Evolutionary conservation across 2,888 invertebrate genomes (phyloP).

Genomic region (Temnothorax rugatulus): DNA sequence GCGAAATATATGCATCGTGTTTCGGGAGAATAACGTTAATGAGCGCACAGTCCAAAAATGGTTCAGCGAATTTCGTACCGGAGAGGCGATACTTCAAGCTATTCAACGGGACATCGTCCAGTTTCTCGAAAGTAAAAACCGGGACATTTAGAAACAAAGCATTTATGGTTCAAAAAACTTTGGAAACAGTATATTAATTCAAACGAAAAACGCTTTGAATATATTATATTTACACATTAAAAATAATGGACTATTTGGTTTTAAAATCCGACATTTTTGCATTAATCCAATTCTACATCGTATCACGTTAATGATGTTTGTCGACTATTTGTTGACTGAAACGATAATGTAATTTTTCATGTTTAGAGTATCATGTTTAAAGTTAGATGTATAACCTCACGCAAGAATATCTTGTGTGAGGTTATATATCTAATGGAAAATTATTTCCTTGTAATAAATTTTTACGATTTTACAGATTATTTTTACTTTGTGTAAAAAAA

Average conservation of each 20-base stretch:
- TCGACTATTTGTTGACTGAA: not conserved
- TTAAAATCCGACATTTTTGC: not conserved
- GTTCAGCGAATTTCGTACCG: not conserved
- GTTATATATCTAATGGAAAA: not conserved
- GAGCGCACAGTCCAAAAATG: not conserved
- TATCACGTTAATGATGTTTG: not conserved
- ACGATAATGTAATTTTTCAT: not conserved
- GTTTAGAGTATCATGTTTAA: no score
- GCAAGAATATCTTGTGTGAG: not conserved
- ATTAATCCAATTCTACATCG: not conserved
- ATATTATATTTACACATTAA: not conserved
- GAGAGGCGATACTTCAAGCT: not conserved
- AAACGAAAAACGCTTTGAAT: not conserved
- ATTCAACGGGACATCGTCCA: not conserved
- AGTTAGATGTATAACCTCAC: no score
- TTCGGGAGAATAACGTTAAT: not conserved
- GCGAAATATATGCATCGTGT: not conserved
- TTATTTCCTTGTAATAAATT: slow-evolving; percentile 13
- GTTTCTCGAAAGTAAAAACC: not conserved
- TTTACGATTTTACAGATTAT: not conserved
- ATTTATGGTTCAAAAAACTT: not conserved
- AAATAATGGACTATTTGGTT: not conserved
- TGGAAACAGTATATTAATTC: not conserved
- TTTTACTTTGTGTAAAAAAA: not conserved
- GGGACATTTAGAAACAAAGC: not conserved